phyloP scores from a whole-genome alignment of 1,140 invertebrate species.

The Pseudachorutes palmiensis region DNA sequence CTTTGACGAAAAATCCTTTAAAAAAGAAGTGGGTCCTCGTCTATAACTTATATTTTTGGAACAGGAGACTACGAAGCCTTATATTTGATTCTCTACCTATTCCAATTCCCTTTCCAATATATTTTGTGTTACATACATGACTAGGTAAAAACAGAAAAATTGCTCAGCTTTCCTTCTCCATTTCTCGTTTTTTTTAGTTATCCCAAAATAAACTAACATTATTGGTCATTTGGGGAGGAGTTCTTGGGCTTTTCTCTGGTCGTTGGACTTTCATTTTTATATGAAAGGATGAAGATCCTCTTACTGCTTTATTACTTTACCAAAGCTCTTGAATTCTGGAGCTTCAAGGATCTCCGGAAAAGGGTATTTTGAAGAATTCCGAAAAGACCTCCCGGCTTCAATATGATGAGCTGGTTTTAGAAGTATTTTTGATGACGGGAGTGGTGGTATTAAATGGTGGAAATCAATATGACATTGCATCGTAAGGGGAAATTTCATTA shows the following conservation, averaged over 20 bases:
- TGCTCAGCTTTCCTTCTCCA: neutral
- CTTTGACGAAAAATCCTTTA: neutral
- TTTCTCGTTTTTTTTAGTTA: neutral
- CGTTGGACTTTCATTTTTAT: neutral
- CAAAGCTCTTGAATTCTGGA: neutral
- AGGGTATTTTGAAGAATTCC: neutral
- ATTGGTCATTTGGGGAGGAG: neutral
- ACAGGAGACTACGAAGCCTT: neutral
- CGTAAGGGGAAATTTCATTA: neutral
- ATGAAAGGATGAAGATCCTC: neutral
- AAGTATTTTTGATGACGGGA: neutral
- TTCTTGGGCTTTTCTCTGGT: neutral
- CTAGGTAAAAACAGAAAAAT: neutral
- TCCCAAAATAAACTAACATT: neutral
- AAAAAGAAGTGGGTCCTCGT: no score
- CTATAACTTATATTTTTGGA: no score
- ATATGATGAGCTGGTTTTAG: no score
- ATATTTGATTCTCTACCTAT: neutral
- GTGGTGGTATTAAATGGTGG: neutral
- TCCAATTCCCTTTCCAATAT: constrained; percentile 22
- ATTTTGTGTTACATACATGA: constrained; percentile 10
- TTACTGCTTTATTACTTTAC: neutral
- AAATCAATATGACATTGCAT: neutral
- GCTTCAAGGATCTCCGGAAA: neutral
- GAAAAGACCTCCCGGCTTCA: neutral